Conservation (phyloP, 2,888 invertebrate species). For the Iselma pallidipennis region DNA sequence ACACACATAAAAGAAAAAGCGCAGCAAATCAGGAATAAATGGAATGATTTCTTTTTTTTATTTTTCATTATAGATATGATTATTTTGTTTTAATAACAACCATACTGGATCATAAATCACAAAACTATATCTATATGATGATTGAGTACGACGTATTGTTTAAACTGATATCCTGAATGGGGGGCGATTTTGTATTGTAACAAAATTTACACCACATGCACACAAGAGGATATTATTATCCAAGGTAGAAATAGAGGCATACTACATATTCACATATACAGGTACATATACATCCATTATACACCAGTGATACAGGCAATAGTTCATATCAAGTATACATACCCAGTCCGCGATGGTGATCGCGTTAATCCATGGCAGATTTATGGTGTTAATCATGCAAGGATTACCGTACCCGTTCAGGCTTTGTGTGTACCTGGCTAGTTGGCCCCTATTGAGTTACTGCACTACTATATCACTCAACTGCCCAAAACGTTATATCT, state of each 20-base stretch:
- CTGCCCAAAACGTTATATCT: constrained; percentile 42
- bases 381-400: constrained; percentile 67
- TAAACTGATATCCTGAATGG: neutral
- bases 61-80: neutral
- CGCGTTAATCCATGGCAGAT: constrained; percentile 60
- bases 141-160: neutral
- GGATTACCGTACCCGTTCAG: constrained; percentile 58
- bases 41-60: too few relatives aligned
- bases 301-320: constrained; percentile 30
- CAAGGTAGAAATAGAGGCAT: too few relatives aligned
- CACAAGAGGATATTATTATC: neutral
- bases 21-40: too few relatives aligned
- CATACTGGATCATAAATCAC: neutral
- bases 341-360: constrained; percentile 49
- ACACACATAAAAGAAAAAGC: too few relatives aligned
- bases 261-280: too few relatives aligned
- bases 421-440: constrained; percentile 53
- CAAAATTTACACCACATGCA: neutral
- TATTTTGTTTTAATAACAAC: too few relatives aligned
- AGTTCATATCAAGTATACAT: constrained; percentile 44
- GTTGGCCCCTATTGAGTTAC: constrained; percentile 51
- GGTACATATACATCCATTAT: too few relatives aligned
- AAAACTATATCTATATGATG: neutral
- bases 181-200: neutral
- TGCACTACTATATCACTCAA: constrained; percentile 58